phyloP scores from a whole-genome alignment of 2,113 vertebrate genomes.

The Emydocephalus ijimae region DNA sequence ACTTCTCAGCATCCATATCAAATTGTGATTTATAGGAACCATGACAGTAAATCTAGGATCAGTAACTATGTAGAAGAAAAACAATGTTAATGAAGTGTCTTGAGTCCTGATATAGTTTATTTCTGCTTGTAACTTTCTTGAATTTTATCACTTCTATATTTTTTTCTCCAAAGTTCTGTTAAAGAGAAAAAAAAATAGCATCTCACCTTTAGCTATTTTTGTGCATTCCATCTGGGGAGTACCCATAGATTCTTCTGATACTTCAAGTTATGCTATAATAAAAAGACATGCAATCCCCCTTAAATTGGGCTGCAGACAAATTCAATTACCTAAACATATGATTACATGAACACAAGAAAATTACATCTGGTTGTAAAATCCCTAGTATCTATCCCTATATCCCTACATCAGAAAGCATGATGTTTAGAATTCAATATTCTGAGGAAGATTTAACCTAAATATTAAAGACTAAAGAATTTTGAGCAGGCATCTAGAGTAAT shows the following conservation, averaged over 20 bases:
- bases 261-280: neutral
- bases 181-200: neutral
- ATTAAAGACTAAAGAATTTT: neutral
- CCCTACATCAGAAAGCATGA: neutral
- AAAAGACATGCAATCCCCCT: neutral
- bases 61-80: neutral
- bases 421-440: neutral
- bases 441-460: neutral
- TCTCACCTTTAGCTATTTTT: neutral
- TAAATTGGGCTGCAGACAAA: too few species aligned
- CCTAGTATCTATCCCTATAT: neutral
- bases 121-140: neutral
- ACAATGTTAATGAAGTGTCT: neutral
- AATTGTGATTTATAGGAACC: neutral
- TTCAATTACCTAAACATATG: neutral
- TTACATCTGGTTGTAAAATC: neutral
- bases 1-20: neutral
- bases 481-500: neutral
- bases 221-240: neutral
- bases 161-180: neutral
- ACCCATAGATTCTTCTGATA: neutral
- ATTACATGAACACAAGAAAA: neutral
- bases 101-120: neutral
- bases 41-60: neutral
- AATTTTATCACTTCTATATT: neutral